Evolutionary conservation across 2,797 vertebrate species (phyloP).

Genomic region (Pitangus sulphuratus): DNA sequence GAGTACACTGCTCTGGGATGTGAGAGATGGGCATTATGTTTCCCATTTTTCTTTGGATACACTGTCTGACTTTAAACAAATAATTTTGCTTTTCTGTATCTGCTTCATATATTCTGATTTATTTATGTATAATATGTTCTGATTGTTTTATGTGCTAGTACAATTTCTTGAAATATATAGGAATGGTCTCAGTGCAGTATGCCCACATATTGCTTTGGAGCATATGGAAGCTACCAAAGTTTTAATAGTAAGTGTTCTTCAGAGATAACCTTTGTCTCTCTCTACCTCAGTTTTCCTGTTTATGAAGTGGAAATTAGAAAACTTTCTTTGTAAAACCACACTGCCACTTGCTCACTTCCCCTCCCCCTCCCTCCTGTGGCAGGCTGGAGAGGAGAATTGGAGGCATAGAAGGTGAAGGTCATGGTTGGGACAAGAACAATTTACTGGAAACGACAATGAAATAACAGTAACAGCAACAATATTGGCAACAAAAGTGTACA

Average conservation of each 20-base stretch:
- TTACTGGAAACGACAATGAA: neutral
- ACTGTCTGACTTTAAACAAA: neutral
- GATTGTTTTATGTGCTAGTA: neutral
- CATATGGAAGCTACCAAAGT: neutral
- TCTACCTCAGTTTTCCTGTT: neutral
- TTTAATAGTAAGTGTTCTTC: neutral
- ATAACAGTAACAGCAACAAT: neutral
- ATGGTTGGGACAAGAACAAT: neutral
- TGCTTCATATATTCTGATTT: neutral
- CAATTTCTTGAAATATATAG: neutral
- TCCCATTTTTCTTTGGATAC: neutral
- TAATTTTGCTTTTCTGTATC: neutral
- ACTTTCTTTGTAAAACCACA: neutral
- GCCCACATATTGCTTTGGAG: neutral
- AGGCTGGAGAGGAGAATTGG: neutral
- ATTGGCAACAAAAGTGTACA: neutral
- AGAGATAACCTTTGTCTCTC: neutral
- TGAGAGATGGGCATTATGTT: neutral
- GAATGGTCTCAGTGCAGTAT: neutral
- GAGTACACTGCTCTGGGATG: neutral
- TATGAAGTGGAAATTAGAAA: neutral
- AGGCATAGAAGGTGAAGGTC: neutral
- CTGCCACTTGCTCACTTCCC: neutral
- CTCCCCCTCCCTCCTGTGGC: no score
- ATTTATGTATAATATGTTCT: neutral